Base-by-base conservation (phyloP, 2,888 invertebrate species). In the Tenthredo mesomela region DNA sequence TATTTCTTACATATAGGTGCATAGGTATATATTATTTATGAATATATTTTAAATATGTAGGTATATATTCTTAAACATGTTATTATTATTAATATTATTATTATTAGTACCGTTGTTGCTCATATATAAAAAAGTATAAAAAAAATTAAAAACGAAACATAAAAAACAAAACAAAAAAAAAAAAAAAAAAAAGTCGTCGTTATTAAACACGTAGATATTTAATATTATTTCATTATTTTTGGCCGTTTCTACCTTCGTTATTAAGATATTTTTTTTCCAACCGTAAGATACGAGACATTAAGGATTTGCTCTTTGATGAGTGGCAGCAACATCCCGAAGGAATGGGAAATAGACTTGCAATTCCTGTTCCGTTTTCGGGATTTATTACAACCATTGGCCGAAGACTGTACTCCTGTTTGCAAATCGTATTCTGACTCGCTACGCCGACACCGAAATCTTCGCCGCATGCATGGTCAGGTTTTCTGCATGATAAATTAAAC, bases 281-380 rank as follows among this genome's bases (percentile, higher is more conserved):
- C 7, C n/a, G 12, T 12, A 12, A 47, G 0, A 47, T 47, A 47
- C 47, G 47, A 15, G 47, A 3, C 15, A n/a, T n/a, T n/a, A 47
- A 47, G 12, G 47, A 47, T n/a, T 54, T n/a, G 7, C 6, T 54
- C 5, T 2, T 61, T 61, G 29, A 1, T 67, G 29, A 33, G 67
- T 67, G 67, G 10, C 67, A 67, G 67, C 67, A 67, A 18, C 67
- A 67, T 0, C 67, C 67, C 25, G 67, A 67, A 18, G 67, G 67
- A 67, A 67, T 0, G 18, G 67, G 67, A 18, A 67, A 67, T 12
- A 33, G 6, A 29, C 4, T 67, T 67, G 33, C 18, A 25, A 25
- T 18, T 18, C 1, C 33, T 10, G 67, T 67, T 12, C 33, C 67
- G 25, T 33, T 33, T 6, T 67, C 7, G 6, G 67, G 67, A 29